Percentiles rank a stretch among this genome's conserved stretches.
Evolutionary conservation across 2,888 invertebrate species (phyloP).

Genomic region (Clanis bilineata): DNA sequence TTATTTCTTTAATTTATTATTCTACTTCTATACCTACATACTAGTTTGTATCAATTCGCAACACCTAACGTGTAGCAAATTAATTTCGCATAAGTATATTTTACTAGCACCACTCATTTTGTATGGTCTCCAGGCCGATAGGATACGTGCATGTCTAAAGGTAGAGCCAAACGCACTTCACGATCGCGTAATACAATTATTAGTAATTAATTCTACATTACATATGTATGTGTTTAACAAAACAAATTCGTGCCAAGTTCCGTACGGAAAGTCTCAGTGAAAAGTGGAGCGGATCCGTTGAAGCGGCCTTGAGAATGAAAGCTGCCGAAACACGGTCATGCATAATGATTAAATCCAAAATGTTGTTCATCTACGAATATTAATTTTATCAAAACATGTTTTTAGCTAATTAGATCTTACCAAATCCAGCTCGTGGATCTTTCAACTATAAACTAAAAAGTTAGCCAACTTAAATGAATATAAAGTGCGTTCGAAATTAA

Average conservation of each 20-base stretch:
- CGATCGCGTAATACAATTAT: neutral
- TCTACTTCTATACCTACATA: neutral
- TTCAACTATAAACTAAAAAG: neutral
- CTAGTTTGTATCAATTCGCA: neutral
- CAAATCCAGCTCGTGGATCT: neutral
- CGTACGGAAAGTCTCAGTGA: conserved; percentile 52
- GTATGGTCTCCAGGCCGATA: neutral
- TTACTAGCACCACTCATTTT: conserved; percentile 19
- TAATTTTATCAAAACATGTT: neutral
- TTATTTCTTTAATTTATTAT: neutral
- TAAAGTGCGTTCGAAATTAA: neutral
- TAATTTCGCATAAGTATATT: conserved; percentile 19
- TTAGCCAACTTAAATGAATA: neutral
- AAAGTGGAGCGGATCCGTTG: conserved; percentile 56
- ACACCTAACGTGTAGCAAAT: conserved; percentile 17
- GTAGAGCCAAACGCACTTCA: neutral
- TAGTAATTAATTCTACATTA: neutral
- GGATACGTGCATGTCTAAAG: neutral
- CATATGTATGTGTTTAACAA: conserved; percentile 13
- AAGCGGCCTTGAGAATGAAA: conserved; percentile 51
- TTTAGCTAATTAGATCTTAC: neutral
- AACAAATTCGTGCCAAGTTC: conserved; percentile 22
- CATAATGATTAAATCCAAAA: conserved; percentile 25
- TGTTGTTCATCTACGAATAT: neutral
- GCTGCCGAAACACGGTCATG: conserved; percentile 48